These are phyloP conservation scores for Poecile atricapillus DNA, from an alignment of 2,113 vertebrate species.

Conservation along the genomic window DNA sequence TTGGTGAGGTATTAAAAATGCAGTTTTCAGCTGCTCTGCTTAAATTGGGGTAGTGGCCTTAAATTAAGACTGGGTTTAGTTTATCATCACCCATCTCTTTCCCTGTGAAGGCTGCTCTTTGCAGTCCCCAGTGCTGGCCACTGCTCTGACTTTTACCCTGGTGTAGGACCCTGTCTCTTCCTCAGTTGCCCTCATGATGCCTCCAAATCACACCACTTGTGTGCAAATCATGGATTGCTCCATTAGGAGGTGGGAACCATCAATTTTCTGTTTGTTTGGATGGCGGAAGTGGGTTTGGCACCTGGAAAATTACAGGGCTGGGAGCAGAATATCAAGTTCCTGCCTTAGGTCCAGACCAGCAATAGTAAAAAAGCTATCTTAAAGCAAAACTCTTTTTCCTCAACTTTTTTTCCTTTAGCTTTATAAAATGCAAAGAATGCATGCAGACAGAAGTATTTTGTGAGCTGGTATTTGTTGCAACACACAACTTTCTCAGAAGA, in stretches of 20 bases:
- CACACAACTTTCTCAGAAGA: background rate
- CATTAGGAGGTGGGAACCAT: background rate
- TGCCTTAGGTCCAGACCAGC: background rate
- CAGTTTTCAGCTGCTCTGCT: background rate
- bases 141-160: background rate
- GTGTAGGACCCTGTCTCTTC: background rate
- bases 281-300: background rate
- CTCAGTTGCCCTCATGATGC: background rate
- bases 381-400: background rate
- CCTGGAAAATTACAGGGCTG: background rate
- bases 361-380: background rate
- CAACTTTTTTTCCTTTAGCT: background rate
- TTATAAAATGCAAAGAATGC: background rate
- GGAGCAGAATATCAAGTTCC: background rate
- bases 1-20: background rate
- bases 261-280: background rate
- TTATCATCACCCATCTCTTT: background rate
- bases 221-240: background rate
- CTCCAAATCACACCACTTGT: background rate
- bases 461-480: background rate
- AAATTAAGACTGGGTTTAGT: background rate
- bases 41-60: background rate
- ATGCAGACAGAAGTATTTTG: background rate
- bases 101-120: background rate
- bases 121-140: background rate